A percentile compares a stretch with the other conserved stretches of the same genome.
Conservation (phyloP, 1,140 invertebrate genomes). For the Drosophila auraria region DNA sequence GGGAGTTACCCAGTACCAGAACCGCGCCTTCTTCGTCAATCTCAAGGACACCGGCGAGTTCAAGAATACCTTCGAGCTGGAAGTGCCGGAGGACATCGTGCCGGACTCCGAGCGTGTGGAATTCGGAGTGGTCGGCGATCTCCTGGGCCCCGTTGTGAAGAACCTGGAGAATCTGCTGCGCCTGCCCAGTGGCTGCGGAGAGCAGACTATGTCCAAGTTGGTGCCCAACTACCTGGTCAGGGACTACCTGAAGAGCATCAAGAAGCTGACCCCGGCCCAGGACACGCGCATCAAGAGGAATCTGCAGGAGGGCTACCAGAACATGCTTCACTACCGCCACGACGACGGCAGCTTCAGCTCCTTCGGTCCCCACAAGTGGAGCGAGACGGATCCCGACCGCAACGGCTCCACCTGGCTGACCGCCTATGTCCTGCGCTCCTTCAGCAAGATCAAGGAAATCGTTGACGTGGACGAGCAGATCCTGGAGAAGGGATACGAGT, state of each 20-base stretch:
- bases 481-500: slow-evolving; percentile 90
- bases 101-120: slow-evolving; percentile 89
- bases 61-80: slow-evolving; percentile 88
- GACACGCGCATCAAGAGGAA: slow-evolving; percentile 90
- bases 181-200: slow-evolving; percentile 96
- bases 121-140: slow-evolving; percentile 91
- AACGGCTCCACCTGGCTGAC: slow-evolving; percentile 98
- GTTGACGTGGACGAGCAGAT: slow-evolving; percentile 92
- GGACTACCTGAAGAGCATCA: slow-evolving; percentile 88
- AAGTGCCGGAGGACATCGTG: slow-evolving; percentile 90
- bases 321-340: slow-evolving; percentile 95
- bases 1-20: slow-evolving; percentile 91
- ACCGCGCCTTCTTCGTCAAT: slow-evolving; percentile 91
- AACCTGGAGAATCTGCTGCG: slow-evolving; percentile 91
- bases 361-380: slow-evolving; percentile 88
- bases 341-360: slow-evolving; percentile 97
- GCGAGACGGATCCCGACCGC: slow-evolving; percentile 66
- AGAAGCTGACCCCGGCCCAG: slow-evolving; percentile 86
- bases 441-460: slow-evolving; percentile 91
- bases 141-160: slow-evolving; percentile 90
- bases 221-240: slow-evolving; percentile 95
- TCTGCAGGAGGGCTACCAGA: slow-evolving; percentile 96
- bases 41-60: slow-evolving; percentile 87
- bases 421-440: slow-evolving; percentile 95
- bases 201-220: slow-evolving; percentile 97